Percentiles rank a stretch among this genome's conserved stretches.
Evolutionary conservation across 2,113 vertebrate species (phyloP).

Genomic region (Henicopernis longicauda): DNA sequence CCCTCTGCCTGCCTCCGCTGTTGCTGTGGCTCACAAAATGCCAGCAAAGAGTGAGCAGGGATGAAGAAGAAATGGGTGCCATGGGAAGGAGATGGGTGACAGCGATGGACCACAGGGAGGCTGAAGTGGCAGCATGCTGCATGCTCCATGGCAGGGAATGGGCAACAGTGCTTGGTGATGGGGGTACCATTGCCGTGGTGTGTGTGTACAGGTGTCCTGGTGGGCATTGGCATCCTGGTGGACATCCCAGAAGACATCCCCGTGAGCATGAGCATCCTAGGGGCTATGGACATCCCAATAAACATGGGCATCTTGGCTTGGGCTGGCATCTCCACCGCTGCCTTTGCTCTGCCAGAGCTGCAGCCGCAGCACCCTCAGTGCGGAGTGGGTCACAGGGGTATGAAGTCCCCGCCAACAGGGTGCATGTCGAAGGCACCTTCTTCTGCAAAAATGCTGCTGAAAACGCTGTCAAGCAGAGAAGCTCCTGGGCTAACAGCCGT

Average conservation of each 20-base stretch:
- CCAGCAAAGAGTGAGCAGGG: neutral
- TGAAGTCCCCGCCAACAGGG: neutral
- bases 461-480: neutral
- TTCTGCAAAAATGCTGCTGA: neutral
- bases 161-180: neutral
- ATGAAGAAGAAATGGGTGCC: neutral
- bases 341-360: neutral
- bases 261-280: too few species aligned
- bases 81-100: neutral
- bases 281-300: accelerated
- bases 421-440: neutral
- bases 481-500: conserved; percentile 27
- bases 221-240: neutral
- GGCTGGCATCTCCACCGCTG: neutral
- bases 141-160: neutral
- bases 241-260: neutral
- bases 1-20: neutral
- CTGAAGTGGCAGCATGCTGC: neutral
- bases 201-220: neutral
- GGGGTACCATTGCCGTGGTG: too few species aligned
- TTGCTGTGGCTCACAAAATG: neutral
- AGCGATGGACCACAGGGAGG: neutral
- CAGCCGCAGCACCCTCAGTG: neutral
- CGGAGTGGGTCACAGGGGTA: neutral
- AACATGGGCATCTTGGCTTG: neutral